phyloP scores from a whole-genome alignment of 2,113 vertebrate genomes.

The Saimiri boliviensis region DNA sequence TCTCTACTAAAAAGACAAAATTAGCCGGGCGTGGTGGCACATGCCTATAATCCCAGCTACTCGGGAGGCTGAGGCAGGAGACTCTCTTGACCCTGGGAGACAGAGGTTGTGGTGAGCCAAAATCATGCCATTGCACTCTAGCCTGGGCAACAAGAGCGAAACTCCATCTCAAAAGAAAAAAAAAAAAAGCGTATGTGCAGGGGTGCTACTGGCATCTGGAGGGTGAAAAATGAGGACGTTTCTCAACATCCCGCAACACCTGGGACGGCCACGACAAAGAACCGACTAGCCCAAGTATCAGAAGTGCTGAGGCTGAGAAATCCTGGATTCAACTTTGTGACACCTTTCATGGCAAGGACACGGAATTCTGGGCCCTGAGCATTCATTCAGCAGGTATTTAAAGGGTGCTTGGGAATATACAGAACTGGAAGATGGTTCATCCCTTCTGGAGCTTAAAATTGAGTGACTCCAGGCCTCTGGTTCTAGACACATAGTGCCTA shows the following conservation, averaged over 20 bases:
- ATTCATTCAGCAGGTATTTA: neutral
- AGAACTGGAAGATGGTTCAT: neutral
- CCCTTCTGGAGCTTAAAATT: neutral
- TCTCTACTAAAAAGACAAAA: too few species aligned
- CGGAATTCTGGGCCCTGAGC: neutral
- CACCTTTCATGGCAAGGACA: rapidly evolving
- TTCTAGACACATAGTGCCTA: neutral
- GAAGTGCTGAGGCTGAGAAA: neutral
- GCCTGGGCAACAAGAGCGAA: too few species aligned
- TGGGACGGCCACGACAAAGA: neutral
- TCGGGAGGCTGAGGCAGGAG: too few species aligned
- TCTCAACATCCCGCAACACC: neutral
- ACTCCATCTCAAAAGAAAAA: too few species aligned
- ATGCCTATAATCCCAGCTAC: too few species aligned
- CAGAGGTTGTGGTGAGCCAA: too few species aligned
- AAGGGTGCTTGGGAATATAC: neutral
- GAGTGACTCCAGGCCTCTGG: neutral
- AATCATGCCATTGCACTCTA: too few species aligned
- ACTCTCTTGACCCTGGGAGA: too few species aligned
- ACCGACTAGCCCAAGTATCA: neutral
- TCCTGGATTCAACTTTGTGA: neutral
- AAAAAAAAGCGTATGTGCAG: neutral
- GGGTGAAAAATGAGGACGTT: neutral
- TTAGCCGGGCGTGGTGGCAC: too few species aligned
- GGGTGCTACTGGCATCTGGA: too few species aligned